phyloP scores from a whole-genome alignment of 2,797 vertebrate species.

The Chloroceryle amazona region DNA sequence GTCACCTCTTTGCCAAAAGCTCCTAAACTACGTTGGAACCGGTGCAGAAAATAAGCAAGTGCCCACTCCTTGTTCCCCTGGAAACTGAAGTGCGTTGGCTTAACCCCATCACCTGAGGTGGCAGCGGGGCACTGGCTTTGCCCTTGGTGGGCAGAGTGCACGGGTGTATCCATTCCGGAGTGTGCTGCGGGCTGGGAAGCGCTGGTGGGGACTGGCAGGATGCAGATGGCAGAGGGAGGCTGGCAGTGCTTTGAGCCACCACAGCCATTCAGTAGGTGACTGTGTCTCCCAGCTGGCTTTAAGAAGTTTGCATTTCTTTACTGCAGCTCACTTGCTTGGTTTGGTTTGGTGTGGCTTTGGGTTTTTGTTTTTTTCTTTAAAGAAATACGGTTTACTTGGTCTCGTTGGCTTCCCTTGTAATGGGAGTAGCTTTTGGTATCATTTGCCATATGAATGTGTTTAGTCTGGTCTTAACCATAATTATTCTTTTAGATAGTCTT shows the following conservation, averaged over 20 bases:
- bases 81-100: background rate
- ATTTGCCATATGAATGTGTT: background rate
- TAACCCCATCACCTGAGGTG: rapidly evolving
- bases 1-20: background rate
- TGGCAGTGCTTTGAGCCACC: background rate
- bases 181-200: rapidly evolving
- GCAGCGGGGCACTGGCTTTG: background rate
- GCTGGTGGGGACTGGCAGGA: background rate
- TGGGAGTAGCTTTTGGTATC: background rate
- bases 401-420: background rate
- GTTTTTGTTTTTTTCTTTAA: background rate
- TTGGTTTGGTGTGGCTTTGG: no score
- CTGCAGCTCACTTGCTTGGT: no score
- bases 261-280: background rate
- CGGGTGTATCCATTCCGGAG: rapidly evolving
- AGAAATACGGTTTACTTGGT: background rate
- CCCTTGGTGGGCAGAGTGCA: rapidly evolving
- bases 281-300: background rate
- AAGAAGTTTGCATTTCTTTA: background rate
- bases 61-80: background rate
- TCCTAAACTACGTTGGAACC: background rate
- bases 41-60: background rate
- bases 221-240: background rate
- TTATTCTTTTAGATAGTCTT: background rate
- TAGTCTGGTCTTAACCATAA: background rate